These are phyloP conservation scores for Trachelus troglodyta DNA, from an alignment of 2,888 invertebrate genomes.

Conservation along the genomic window DNA sequence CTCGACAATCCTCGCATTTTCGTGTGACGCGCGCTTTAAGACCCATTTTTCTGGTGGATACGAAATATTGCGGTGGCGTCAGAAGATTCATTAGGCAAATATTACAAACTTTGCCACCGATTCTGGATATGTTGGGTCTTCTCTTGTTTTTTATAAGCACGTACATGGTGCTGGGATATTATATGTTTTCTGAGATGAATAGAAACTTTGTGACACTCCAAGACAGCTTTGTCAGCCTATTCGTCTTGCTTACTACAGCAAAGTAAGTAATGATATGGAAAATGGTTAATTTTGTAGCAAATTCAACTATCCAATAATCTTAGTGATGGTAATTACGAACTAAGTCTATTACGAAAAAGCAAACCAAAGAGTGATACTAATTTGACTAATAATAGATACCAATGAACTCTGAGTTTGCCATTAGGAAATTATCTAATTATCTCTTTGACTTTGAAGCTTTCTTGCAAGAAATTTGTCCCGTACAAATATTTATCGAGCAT, in stretches of 20 bases:
- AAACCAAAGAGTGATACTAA: too few relatives aligned
- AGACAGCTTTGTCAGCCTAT: constrained; percentile 88
- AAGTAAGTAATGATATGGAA: constrained; percentile 74
- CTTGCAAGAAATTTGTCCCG: too few relatives aligned
- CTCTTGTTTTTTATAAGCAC: constrained; percentile 87
- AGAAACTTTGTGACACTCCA: constrained; percentile 83
- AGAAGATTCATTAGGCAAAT: constrained; percentile 82
- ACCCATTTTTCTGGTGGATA: constrained; percentile 90
- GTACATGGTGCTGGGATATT: constrained; percentile 85
- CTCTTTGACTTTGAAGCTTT: too few relatives aligned
- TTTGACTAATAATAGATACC: too few relatives aligned
- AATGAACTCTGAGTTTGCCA: too few relatives aligned
- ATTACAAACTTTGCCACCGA: constrained; percentile 86
- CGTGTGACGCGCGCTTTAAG: constrained; percentile 87
- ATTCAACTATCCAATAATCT: neutral
- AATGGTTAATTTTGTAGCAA: neutral
- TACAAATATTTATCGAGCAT: too few relatives aligned
- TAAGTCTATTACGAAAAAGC: neutral
- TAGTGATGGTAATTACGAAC: neutral
- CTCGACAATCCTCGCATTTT: constrained; percentile 86
- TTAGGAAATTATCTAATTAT: too few relatives aligned
- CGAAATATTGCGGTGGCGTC: constrained; percentile 85
- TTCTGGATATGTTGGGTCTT: constrained; percentile 87
- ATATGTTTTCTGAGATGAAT: constrained; percentile 83
- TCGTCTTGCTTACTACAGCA: constrained; percentile 89